Evolutionary conservation across 1,140 invertebrate species (phyloP), one percentile per base, ranked within the genome.

Genomic region (Lepidostoma basale): DNA sequence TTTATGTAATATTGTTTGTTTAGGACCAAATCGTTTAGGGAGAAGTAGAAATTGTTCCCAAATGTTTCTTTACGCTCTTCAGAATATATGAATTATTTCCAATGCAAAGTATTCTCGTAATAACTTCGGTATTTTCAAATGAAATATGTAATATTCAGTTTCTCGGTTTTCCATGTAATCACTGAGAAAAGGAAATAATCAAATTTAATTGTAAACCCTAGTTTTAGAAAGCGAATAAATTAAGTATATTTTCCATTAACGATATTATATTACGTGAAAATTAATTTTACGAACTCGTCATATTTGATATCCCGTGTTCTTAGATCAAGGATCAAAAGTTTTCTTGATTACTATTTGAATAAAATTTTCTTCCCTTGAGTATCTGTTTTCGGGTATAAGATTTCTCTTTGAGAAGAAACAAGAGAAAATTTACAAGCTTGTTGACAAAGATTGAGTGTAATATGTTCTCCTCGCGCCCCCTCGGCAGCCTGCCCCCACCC

Each of bases 371-470:
- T n/a, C n/a, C n/a, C n/a, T n/a, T n/a, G n/a, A n/a, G n/a, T n/a
- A n/a, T n/a, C n/a, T n/a, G n/a, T n/a, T n/a, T n/a, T n/a, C n/a
- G n/a, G n/a, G n/a, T n/a, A n/a, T n/a, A n/a, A n/a, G n/a, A n/a
- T n/a, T n/a, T n/a, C n/a, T n/a, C n/a, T n/a, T n/a, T n/a, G n/a
- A n/a, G n/a, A n/a, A n/a, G n/a, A n/a, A n/a, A n/a, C n/a, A n/a
- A n/a, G n/a, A n/a, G n/a, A n/a, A 28, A 16, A 28, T 33, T 54
- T 54, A 54, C 49, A 54, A 54, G 25, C 49, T 30, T 54, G 49
- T 28, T 54, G 23, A 54, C 49, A 54, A 54, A 54, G 23, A 54
- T 54, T 54, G 49, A 54, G 30, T 33, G 26, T 54, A 16, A 26
- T 28, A 14, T 49, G 45, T 49, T 49, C 25, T 49, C 22, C 22